These are phyloP conservation scores for Idris sp. DNA, from an alignment of 1,140 invertebrate genomes.

Conservation along the genomic window DNA sequence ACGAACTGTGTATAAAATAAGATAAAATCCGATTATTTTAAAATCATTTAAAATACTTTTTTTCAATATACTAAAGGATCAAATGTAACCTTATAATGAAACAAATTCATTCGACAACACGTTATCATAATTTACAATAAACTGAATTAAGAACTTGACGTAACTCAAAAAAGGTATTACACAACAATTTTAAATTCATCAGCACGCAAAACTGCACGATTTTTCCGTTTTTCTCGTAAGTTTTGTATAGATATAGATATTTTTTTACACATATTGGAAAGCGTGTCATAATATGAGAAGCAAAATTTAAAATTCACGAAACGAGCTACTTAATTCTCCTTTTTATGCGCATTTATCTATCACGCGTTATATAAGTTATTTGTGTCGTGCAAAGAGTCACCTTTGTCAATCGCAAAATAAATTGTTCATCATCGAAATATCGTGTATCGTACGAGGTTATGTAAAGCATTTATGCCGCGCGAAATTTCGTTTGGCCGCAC, in stretches of 20 bases:
- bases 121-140: no score
- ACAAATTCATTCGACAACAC: no score
- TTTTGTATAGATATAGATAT: not conserved
- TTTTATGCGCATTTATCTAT: slow-evolving; percentile 74
- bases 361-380: slow-evolving; percentile 75
- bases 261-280: slow-evolving; percentile 38
- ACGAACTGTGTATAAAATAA: slow-evolving; percentile 3
- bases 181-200: not conserved
- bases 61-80: no score
- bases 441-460: slow-evolving; percentile 72
- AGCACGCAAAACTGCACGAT: not conserved
- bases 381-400: slow-evolving; percentile 76
- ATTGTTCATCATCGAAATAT: slow-evolving; percentile 78
- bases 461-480: slow-evolving; percentile 70
- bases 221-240: slow-evolving; percentile 1
- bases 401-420: slow-evolving; percentile 77
- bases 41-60: no score
- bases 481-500: slow-evolving; percentile 33
- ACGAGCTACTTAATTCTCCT: slow-evolving; percentile 68
- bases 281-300: slow-evolving; percentile 35
- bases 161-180: not conserved
- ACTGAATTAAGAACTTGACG: not conserved
- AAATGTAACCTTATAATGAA: no score
- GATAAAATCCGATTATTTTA: slow-evolving; percentile 33
- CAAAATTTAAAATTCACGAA: slow-evolving; percentile 65